Evolutionary conservation across 1,140 invertebrate genomes (phyloP), one percentile per base, ranked within the genome.

Genomic region (Heliconius eleuchia): DNA sequence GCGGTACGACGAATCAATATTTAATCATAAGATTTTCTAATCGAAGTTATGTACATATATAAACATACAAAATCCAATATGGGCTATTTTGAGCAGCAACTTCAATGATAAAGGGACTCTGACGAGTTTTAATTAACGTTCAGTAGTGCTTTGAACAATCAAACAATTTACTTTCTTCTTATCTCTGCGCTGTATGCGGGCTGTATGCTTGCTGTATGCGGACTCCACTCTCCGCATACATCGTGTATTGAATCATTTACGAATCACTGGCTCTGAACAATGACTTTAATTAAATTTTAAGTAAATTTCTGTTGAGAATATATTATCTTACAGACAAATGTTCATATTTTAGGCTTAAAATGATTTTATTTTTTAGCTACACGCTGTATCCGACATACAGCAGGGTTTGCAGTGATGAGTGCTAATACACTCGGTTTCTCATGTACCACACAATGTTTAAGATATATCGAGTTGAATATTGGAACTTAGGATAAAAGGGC

Each of bases 91-190:
- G 13, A 66, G 11, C 55, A 57, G 19, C 60, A 66, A 30, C 11
- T 66, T 11, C 60, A 66, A 13, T 66, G 27, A 66, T 66, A 66
- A 66, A 66, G 27, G 27, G 60, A 30, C 9, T 3, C 11, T 9
- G 9, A 57, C 60, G 23, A 66, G 27, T 30, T 66, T 66, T 66
- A 66, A 66, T 66, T 66, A 66, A 30, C 60, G 60, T 3, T 27
- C 23, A 16, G 60, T 27, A n/a, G 23, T 66, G n/a, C 60, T 66
- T 66, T 66, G 60, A 30, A 9, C 60, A 66, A 66, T 30, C 60
- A 66, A 66, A 66, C 60, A 66, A n/a, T 66, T 66, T 66, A 30
- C 60, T 66, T 66, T 30, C 60, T 66, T 66, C 60, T 66, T 30
- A 66, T 66, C n/a, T 57, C 60, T 30, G 60, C 16, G 60, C 11